Evolutionary conservation across 2,113 vertebrate species (phyloP).

Genomic region (Condylura cristata): DNA sequence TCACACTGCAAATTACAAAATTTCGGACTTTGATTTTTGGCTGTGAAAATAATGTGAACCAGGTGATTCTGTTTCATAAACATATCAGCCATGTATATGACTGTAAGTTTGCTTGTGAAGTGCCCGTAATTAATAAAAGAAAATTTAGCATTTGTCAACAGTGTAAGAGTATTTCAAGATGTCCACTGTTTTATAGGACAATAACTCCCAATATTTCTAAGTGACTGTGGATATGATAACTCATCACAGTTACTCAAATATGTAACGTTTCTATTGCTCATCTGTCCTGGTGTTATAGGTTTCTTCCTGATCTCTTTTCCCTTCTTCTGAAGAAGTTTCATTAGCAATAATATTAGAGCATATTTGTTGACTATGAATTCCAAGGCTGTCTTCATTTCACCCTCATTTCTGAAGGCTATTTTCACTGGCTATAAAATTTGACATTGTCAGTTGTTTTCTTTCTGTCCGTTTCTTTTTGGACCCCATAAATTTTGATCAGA

Average conservation of each 20-base stretch:
- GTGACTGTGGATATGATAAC: not conserved
- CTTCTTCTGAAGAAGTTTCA: not conserved
- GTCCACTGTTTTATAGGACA: not conserved
- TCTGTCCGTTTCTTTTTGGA: no score
- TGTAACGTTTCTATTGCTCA: not conserved
- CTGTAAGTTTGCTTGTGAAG: not conserved
- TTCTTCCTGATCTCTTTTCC: not conserved
- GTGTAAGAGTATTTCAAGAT: not conserved
- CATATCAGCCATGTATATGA: not conserved
- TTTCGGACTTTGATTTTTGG: constrained; percentile 23
- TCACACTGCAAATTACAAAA: constrained; percentile 39
- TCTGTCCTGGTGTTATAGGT: not conserved
- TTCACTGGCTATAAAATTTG: not conserved
- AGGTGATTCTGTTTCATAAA: constrained; percentile 43
- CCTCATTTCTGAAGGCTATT: not conserved
- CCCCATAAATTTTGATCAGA: no score
- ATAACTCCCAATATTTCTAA: not conserved
- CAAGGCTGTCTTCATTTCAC: not conserved
- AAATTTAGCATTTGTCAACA: not conserved
- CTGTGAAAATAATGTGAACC: constrained; percentile 46
- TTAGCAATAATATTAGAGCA: not conserved
- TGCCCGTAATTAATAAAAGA: not conserved
- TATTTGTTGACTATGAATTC: not conserved
- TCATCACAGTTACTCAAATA: not conserved
- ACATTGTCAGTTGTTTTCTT: not conserved